Conservation (phyloP, 2,797 vertebrate species). For the Sylvia borin region DNA sequence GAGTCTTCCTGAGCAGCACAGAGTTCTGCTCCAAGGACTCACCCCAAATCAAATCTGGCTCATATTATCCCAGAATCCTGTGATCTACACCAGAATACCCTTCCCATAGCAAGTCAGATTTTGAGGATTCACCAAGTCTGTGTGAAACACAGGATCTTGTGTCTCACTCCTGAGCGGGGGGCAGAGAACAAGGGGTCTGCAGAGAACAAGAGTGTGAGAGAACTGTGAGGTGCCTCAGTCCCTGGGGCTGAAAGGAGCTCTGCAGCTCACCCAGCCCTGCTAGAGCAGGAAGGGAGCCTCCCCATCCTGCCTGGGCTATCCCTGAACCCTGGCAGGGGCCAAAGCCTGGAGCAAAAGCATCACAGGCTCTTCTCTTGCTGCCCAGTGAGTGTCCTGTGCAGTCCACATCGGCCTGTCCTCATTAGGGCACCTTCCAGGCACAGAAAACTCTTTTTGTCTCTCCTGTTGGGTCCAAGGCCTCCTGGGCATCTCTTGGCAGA, state of each 20-base stretch:
- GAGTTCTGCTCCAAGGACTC: not conserved
- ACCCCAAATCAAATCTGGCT: not conserved
- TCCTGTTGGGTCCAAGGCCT: not conserved
- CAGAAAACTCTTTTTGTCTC: not conserved
- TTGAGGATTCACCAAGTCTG: not conserved
- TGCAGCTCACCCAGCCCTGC: not conserved
- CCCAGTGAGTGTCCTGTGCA: not conserved
- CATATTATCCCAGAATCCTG: not conserved
- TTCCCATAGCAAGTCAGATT: not conserved
- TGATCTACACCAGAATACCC: not conserved
- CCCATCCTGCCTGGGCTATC: not conserved
- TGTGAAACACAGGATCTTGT: not conserved
- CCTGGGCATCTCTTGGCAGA: not conserved
- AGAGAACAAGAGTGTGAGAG: not conserved
- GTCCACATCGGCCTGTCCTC: not conserved
- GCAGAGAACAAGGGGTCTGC: not conserved
- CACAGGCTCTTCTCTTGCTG: not conserved
- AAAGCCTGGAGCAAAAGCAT: not conserved
- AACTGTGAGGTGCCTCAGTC: not conserved
- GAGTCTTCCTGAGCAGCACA: not conserved
- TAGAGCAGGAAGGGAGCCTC: not conserved
- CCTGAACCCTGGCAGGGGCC: not conserved
- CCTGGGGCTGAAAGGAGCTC: not conserved
- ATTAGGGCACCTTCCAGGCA: not conserved
- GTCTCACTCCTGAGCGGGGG: fast-evolving